These are phyloP conservation scores for Chamaetylas fuelleborni DNA, from an alignment of 2,113 vertebrate species.

Conservation along the genomic window DNA sequence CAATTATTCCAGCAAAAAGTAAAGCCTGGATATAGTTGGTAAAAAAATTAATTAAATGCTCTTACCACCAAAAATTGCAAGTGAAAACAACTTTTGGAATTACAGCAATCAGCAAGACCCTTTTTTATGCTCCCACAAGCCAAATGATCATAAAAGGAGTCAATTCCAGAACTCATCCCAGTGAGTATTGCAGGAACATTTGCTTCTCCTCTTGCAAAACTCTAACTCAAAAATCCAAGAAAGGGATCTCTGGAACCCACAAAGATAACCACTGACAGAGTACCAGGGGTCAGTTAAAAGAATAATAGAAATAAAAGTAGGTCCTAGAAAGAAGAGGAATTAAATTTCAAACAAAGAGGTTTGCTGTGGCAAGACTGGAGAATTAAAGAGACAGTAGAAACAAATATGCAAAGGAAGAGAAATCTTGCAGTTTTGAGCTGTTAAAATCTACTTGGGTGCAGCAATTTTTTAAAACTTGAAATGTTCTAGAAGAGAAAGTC, in stretches of 20 bases:
- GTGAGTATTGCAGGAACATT: background rate
- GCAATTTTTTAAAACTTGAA: background rate
- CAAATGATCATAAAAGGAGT: background rate
- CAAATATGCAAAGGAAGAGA: background rate
- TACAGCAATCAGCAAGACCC: background rate
- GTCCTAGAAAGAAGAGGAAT: background rate
- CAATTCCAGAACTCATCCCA: background rate
- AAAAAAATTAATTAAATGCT: background rate
- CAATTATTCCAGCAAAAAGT: background rate
- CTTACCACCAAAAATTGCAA: background rate
- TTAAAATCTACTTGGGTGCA: background rate
- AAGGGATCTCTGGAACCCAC: background rate
- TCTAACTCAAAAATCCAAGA: background rate
- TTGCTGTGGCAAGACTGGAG: background rate
- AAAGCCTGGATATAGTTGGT: background rate
- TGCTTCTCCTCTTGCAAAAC: background rate
- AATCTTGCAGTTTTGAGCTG: background rate
- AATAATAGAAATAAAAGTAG: background rate
- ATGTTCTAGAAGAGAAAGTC: background rate
- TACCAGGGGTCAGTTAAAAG: background rate
- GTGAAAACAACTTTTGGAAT: background rate
- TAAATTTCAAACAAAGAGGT: background rate
- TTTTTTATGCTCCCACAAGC: background rate
- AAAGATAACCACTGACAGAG: background rate
- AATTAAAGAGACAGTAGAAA: background rate